Conservation (phyloP, 2,888 invertebrate species). For the Zaprionus obscuricornis region DNA sequence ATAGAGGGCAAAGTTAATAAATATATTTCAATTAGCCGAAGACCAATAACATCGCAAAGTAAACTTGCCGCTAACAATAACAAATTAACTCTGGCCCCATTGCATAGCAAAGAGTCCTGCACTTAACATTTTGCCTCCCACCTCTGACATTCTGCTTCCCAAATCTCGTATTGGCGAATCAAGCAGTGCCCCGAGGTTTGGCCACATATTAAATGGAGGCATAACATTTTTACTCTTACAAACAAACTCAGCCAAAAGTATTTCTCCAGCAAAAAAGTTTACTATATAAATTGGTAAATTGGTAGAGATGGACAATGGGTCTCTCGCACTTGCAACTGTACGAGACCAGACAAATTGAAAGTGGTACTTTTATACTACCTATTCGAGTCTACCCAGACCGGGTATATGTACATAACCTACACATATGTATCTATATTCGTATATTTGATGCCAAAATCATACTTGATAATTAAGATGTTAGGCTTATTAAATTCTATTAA, state of each 20-base stretch:
- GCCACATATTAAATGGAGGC: slow-evolving; percentile 69
- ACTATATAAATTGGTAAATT: slow-evolving; percentile 42
- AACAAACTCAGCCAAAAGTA: slow-evolving; percentile 63
- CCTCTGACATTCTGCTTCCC: too few relatives aligned
- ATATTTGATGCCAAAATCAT: too few relatives aligned
- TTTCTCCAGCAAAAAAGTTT: slow-evolving; percentile 47
- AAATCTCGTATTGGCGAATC: too few relatives aligned
- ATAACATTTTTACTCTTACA: slow-evolving; percentile 56
- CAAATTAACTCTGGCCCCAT: slow-evolving; percentile 60
- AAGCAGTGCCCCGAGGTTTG: slow-evolving; percentile 18
- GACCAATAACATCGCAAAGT: slow-evolving; percentile 3
- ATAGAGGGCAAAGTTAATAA: slow-evolving; percentile 65
- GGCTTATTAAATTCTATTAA: too few relatives aligned
- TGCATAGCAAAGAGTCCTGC: slow-evolving; percentile 17
- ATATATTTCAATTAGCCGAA: slow-evolving; percentile 66
- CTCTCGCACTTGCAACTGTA: slow-evolving; percentile 52
- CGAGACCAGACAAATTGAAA: slow-evolving; percentile 8
- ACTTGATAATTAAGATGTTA: too few relatives aligned
- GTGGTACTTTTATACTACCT: slow-evolving; percentile 49
- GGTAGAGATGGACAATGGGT: slow-evolving; percentile 59
- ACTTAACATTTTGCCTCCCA: slow-evolving; percentile 6
- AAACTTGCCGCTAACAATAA: slow-evolving; percentile 62
- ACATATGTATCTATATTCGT: too few relatives aligned
- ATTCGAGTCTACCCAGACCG: too few relatives aligned
- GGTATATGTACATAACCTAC: too few relatives aligned